Conservation (phyloP, 1,140 invertebrate genomes). For the Pogonognathellus flavescens region DNA sequence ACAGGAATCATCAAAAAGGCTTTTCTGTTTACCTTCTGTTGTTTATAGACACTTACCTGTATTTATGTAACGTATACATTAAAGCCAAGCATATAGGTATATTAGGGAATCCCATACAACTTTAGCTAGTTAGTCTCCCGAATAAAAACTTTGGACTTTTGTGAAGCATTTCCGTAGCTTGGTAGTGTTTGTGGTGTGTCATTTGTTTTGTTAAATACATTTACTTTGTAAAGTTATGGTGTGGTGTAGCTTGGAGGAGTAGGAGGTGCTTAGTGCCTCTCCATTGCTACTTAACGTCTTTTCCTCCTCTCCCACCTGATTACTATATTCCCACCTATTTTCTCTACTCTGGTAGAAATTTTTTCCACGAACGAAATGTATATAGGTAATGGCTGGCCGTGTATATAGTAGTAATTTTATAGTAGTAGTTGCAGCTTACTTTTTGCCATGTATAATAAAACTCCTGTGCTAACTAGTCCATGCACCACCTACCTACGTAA, state of each 20-base stretch:
- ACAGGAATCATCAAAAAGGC: neutral
- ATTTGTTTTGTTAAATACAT: conserved; percentile 21
- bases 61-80: neutral
- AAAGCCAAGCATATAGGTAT: neutral
- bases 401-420: too few relatives aligned
- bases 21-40: conserved; percentile 15
- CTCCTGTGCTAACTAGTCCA: too few relatives aligned
- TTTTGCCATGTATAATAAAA: too few relatives aligned
- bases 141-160: too few relatives aligned
- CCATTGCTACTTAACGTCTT: conserved; percentile 19
- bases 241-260: neutral
- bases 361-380: too few relatives aligned
- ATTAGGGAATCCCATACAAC: neutral
- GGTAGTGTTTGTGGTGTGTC: neutral
- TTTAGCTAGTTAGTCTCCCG: too few relatives aligned
- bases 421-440: too few relatives aligned
- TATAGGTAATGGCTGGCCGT: too few relatives aligned
- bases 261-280: conserved; percentile 27
- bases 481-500: too few relatives aligned
- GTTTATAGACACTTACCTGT: neutral
- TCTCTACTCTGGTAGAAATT: neutral
- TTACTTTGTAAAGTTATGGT: neutral
- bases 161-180: too few relatives aligned
- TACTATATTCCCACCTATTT: conserved; percentile 23
- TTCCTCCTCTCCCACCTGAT: conserved; percentile 17